Base-by-base conservation (phyloP, 2,888 invertebrate genomes). In the Napeogenes inachia region DNA sequence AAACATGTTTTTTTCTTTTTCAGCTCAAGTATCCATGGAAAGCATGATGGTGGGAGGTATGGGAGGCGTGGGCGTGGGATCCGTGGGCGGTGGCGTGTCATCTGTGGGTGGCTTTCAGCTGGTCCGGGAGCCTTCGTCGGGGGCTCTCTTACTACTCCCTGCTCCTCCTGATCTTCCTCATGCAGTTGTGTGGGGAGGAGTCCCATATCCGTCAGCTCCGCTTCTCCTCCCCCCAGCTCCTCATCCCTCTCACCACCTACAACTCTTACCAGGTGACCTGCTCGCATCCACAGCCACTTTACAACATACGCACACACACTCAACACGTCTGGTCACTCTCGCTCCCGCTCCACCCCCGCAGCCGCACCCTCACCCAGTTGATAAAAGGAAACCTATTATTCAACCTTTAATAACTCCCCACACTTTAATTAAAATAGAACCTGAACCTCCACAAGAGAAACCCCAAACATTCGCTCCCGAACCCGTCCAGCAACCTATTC, bases 101-200 rank as follows among this genome's bases (percentile, higher is more conserved):
- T 89, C 94, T 91, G 78, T 95, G 63, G 94, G 95, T 64, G 97
- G 97, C 63, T 95, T 95, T 85, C 97, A 97, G 86, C 92, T 97
- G 76, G 95, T 96, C 58, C 93, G 97, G 68, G 97, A 97, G 81
- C 95, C 97, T 42, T 92, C 94, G 32, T 95, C 95, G 4, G 97
- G 97, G 55, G 96, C 96, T 72, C 91, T 96, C 66, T 92, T 96
- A 69, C 93, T 96, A 68, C 91, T 96, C 72, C 96, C 96, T 55
- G 92, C 95, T 46, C 92, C 95, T 55, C 94, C 84, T 3, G 94
- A 94, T 75, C 87, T 94, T 68, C 94, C 94, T 68, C 94, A 94
- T 79, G 92, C 95, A 0, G 93, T 95, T 54, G 93, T 95, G 30
- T 95, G 95, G 95, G 94, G 95, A 47, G 93, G 94, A 73, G 92